Evolutionary conservation across 2,888 invertebrate species (phyloP), one percentile per base, ranked within the genome.

Genomic region (Papilio gigon): DNA sequence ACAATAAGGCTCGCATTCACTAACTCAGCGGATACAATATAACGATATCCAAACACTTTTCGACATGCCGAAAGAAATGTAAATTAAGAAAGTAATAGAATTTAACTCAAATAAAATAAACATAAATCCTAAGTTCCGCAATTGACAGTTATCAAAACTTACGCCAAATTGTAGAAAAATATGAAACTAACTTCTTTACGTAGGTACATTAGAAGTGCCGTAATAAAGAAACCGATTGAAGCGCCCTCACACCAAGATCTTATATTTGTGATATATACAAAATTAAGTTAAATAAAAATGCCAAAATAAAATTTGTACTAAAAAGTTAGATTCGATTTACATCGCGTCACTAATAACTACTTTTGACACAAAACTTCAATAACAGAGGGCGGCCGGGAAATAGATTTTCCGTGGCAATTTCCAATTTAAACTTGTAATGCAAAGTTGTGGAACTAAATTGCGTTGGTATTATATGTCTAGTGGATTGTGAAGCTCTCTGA

Each of bases 351-450:
- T 60, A 40, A 60, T 40, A 37, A 60, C 25, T 64, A 64, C 40
- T 40, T 64, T 64, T 40, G 53, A 64, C 50, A 37, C 25, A 64
- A 64, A 64, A 64, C 40, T 64, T 64, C 64, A 53, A 64, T 64
- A 40, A 53, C 64, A 64, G 53, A 40, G 53, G 9, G 40, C 20
- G 25, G 40, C 8, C n/a, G 27, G 53, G 59, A 58, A 66, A 66
- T 66, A 44, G 61, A 59, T 61, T 53, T 42, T 61, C 67, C 20
- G 58, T 30, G 67, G 30, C 53, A 30, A 67, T 67, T 42, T 67
- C 67, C 67, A 67, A 67, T 67, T 67, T 67, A 61, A 67, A 67
- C 53, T 67, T 67, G 53, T 60, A 66, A 67, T 61, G 61, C 50
- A 50, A 67, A 67, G 61, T 67, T 67, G 40, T 53, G 50, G 53